These are phyloP conservation scores for Ormyrus pomaceus DNA, from an alignment of 2,888 invertebrate genomes.

Conservation along the genomic window DNA sequence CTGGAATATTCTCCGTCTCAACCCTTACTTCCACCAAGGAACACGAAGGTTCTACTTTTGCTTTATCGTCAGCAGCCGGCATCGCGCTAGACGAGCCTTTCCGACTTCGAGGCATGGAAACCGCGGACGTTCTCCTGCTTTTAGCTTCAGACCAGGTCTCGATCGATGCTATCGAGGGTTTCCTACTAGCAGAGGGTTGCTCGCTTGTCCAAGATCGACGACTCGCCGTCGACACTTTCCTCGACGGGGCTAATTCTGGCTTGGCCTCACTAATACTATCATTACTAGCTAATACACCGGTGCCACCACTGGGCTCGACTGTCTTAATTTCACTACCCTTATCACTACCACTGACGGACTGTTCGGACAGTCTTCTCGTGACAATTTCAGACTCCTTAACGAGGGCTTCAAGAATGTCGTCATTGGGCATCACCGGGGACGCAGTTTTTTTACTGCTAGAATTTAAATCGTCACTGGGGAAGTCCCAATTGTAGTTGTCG, in stretches of 20 bases:
- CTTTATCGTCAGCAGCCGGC: neutral
- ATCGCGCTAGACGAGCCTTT: too few species aligned
- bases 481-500: conserved; percentile 51
- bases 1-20: conserved; percentile 54
- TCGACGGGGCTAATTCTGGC: neutral
- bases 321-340: neutral
- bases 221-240: conserved; percentile 15
- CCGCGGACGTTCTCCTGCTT: conserved; percentile 56
- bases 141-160: conserved; percentile 57
- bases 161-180: conserved; percentile 58
- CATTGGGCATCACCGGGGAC: conserved; percentile 1
- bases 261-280: neutral
- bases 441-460: neutral
- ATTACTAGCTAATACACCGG: neutral
- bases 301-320: neutral
- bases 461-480: conserved; percentile 29
- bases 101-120: conserved; percentile 48
- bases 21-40: conserved; percentile 62
- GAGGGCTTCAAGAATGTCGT: conserved; percentile 37
- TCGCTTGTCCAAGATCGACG: conserved; percentile 12
- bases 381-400: conserved; percentile 45
- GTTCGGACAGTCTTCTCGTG: conserved; percentile 12
- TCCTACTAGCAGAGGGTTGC: conserved; percentile 46
- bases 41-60: neutral
- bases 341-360: neutral